Percentiles rank a stretch among this genome's conserved stretches.
Conservation (phyloP, 2,888 invertebrate genomes). For the Eretmocerus hayati region DNA sequence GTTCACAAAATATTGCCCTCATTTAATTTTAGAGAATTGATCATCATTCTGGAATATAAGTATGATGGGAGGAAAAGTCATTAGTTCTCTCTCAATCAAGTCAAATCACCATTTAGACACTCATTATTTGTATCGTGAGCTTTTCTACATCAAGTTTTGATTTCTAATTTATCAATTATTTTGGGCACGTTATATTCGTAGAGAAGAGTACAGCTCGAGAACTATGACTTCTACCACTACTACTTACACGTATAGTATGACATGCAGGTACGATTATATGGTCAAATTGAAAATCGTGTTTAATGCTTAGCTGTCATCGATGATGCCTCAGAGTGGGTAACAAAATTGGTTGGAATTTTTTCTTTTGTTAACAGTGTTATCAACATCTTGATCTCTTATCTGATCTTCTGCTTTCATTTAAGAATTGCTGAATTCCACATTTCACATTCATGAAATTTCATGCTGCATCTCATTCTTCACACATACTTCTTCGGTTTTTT, state of each 20-base stretch:
- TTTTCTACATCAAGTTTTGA: background rate
- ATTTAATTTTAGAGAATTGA: too few species aligned
- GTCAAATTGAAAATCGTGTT: slow-evolving; percentile 3
- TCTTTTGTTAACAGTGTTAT: background rate
- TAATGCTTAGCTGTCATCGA: slow-evolving; percentile 13
- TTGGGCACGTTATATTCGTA: slow-evolving; percentile 1
- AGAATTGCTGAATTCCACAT: too few species aligned
- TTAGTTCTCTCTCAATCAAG: too few species aligned
- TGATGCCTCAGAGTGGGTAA: slow-evolving; percentile 12
- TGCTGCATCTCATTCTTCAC: too few species aligned
- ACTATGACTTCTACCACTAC: slow-evolving; percentile 6
- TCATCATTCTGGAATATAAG: too few species aligned
- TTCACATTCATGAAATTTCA: too few species aligned
- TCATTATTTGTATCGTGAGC: background rate
- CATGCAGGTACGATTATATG: slow-evolving; percentile 19
- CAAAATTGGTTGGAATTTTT: background rate
- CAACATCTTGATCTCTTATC: background rate
- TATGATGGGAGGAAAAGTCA: too few species aligned
- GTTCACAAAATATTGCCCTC: background rate
- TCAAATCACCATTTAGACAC: background rate
- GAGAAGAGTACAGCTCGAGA: slow-evolving; percentile 8
- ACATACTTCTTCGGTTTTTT: too few species aligned
- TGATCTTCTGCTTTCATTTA: too few species aligned
- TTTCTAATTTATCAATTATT: slow-evolving; percentile 16
- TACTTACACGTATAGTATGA: slow-evolving; percentile 12